Evolutionary conservation across 2,888 invertebrate genomes (phyloP), one percentile per base, ranked within the genome.

Genomic region (Dexiosoma caninum): DNA sequence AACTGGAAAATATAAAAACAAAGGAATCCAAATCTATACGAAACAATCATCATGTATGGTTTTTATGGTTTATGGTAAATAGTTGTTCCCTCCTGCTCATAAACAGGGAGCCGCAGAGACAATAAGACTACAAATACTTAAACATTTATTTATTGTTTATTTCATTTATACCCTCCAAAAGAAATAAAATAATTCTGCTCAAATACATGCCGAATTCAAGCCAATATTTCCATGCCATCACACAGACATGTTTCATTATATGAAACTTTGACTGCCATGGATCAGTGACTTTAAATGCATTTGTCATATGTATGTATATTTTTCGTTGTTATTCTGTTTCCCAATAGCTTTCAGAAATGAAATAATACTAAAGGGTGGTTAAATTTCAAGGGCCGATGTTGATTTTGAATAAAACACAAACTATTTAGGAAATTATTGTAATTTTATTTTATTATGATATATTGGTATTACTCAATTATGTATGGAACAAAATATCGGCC

Each of bases 231-330:
- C 72, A 49, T 59, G 55, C 55, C 76, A 59, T 51, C 30, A 40
- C 8, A 71, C 64, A 70, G 51, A 62, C 74, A 76, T 51, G 55
- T 57, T 57, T 53, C 62, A 75, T 59, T 70, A 37, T n/a, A n/a
- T 51, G 84, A 84, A 30, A 53, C 85, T 86, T 85, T 86, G 86
- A 85, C 84, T 85, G 82, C 83, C 78, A 86, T 83, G 87, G 86
- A 87, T 87, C 87, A 87, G 85, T 86, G 86, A 85, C 84, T 87
- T 82, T 74, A 76, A 80, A 76, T 69, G 69, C 64, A 74, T 81
- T 81, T 81, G 81, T 81, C 81, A 81, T 81, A 81, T n/a, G n/a
- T n/a, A n/a, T n/a, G n/a, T n/a, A n/a, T 32, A 77, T 53, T 75
- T 71, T 49, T 32, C 35, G 59, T 57, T 69, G 27, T 59, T 42